Conservation (phyloP, 2,888 invertebrate species). For the Amblyteles armatorius region DNA sequence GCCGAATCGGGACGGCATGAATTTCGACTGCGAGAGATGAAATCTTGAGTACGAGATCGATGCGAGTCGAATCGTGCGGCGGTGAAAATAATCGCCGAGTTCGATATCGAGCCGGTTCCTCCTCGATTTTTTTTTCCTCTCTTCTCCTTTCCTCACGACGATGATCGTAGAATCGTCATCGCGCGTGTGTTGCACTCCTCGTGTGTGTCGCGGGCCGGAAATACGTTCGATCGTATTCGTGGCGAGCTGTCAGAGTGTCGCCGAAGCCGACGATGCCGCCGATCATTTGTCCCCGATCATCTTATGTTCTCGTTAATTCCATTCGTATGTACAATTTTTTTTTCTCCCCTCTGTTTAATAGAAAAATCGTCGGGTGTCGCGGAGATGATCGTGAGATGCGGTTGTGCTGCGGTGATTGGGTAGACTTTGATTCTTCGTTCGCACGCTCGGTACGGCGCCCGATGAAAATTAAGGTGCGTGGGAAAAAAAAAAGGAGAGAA, state of each 20-base stretch:
- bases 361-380: background rate
- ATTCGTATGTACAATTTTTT: background rate
- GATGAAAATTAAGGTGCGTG: background rate
- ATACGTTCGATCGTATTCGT: background rate
- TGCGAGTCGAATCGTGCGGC: background rate
- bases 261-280: background rate
- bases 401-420: background rate
- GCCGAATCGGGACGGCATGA: background rate
- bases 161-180: constrained; percentile 19
- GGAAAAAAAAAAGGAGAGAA: constrained; percentile 12
- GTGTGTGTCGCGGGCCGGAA: background rate
- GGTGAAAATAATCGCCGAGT: background rate
- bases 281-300: background rate
- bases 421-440: background rate
- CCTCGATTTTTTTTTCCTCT: background rate
- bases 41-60: constrained; percentile 23
- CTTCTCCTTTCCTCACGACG: background rate
- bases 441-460: background rate
- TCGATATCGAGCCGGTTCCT: constrained; percentile 10
- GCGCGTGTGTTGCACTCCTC: background rate
- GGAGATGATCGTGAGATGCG: too few relatives aligned
- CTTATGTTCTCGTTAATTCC: background rate
- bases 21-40: background rate
- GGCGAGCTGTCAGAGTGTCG: background rate
- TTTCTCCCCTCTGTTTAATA: too few relatives aligned